Conservation (phyloP, 92 coral and sea anemone species). For the Phenganax subtilis region DNA sequence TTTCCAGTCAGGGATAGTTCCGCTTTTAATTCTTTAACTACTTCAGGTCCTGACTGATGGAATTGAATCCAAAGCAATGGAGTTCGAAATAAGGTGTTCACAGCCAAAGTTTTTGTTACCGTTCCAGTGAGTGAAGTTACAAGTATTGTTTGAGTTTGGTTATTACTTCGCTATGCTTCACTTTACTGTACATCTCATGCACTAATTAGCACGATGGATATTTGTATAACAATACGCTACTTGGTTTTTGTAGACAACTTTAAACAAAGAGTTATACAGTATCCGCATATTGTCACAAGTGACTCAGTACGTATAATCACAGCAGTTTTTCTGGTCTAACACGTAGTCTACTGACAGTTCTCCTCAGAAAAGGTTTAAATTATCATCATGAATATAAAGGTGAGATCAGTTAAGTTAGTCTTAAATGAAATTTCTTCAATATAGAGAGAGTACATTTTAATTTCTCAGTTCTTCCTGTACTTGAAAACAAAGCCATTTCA, state of each 20-base stretch:
- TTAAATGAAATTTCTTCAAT: not conserved
- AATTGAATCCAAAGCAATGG: no score
- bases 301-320: not conserved
- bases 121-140: no score
- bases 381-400: conserved; percentile 3
- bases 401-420: not conserved
- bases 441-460: not conserved
- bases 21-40: no score
- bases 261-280: not conserved
- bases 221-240: not conserved
- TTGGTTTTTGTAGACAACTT: not conserved
- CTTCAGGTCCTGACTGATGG: no score
- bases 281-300: not conserved
- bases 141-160: not conserved
- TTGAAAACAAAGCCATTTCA: not conserved
- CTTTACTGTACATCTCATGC: not conserved
- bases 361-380: not conserved
- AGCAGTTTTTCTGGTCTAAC: conserved; percentile 3
- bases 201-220: conserved; percentile 5
- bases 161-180: conserved; percentile 15
- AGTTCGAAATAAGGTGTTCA: no score
- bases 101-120: no score
- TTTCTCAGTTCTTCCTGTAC: not conserved
- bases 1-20: no score
- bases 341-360: not conserved